Evolutionary conservation across 2,797 vertebrate genomes (phyloP).

Genomic region (Oryzias dopingdopingensis): DNA sequence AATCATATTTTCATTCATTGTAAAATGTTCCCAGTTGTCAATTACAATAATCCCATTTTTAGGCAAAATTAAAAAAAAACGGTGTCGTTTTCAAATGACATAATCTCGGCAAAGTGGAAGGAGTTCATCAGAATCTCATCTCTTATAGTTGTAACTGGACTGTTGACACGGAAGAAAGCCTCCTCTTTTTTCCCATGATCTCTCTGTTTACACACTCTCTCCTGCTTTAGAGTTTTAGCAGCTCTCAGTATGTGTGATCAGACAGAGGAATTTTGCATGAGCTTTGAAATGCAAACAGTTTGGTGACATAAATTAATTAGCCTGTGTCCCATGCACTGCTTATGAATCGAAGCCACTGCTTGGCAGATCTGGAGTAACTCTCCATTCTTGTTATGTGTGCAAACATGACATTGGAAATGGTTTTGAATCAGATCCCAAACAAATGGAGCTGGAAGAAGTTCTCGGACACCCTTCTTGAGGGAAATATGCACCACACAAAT

Average conservation of each 20-base stretch:
- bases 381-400: neutral
- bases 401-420: slow-evolving; percentile 14
- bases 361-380: slow-evolving; percentile 6
- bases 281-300: slow-evolving; percentile 25
- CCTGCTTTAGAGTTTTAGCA: neutral
- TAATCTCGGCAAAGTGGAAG: no score
- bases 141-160: no score
- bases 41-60: no score
- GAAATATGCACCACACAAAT: neutral
- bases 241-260: slow-evolving; percentile 7
- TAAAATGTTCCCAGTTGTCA: no score
- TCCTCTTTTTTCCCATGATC: no score
- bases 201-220: no score
- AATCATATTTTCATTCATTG: no score
- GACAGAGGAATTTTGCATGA: slow-evolving; percentile 16
- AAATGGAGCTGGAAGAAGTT: neutral
- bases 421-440: slow-evolving; percentile 27
- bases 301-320: slow-evolving; percentile 41
- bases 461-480: neutral
- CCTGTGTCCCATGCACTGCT: slow-evolving; percentile 16
- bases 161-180: no score
- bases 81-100: no score
- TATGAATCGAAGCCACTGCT: slow-evolving; percentile 21
- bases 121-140: no score
- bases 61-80: no score